A percentile compares a stretch with the other conserved stretches of the same genome.
Conservation (phyloP, 2,797 vertebrate species). For the Philypnodon macrostomus region DNA sequence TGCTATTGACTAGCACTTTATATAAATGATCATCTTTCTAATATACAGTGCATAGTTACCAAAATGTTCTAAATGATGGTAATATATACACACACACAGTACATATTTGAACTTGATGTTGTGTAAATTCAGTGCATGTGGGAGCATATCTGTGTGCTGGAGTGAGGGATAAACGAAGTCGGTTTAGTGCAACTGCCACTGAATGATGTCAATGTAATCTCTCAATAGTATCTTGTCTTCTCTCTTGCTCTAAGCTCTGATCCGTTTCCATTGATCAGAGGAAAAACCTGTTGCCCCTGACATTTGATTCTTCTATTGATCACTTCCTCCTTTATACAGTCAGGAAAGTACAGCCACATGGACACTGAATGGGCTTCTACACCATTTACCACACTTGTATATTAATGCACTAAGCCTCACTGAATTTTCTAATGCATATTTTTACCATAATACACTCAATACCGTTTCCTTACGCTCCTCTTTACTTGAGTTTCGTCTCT, state of each 20-base stretch:
- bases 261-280: slow-evolving; percentile 81
- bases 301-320: slow-evolving; percentile 82
- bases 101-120: background rate
- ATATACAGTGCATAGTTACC: background rate
- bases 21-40: no score
- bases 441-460: background rate
- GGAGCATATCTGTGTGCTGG: slow-evolving; percentile 19
- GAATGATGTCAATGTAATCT: slow-evolving; percentile 77
- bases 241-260: slow-evolving; percentile 74
- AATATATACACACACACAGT: no score
- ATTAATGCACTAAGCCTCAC: background rate
- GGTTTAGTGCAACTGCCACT: slow-evolving; percentile 53
- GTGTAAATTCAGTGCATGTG: slow-evolving; percentile 2
- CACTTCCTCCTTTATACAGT: slow-evolving; percentile 83
- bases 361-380: slow-evolving; percentile 47
- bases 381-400: background rate
- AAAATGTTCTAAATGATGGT: background rate
- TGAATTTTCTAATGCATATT: background rate
- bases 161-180: slow-evolving; percentile 39
- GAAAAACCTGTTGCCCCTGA: slow-evolving; percentile 79
- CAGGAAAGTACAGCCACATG: slow-evolving; percentile 69
- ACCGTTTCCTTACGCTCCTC: background rate
- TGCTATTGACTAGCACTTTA: slow-evolving; percentile 29
- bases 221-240: slow-evolving; percentile 78
- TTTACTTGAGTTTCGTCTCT: slow-evolving; percentile 10